Percentiles rank a stretch among this genome's conserved stretches.
These are phyloP conservation scores for Pseudobourletiella spinata DNA, from an alignment of 1,140 invertebrate genomes.

Conservation along the genomic window DNA sequence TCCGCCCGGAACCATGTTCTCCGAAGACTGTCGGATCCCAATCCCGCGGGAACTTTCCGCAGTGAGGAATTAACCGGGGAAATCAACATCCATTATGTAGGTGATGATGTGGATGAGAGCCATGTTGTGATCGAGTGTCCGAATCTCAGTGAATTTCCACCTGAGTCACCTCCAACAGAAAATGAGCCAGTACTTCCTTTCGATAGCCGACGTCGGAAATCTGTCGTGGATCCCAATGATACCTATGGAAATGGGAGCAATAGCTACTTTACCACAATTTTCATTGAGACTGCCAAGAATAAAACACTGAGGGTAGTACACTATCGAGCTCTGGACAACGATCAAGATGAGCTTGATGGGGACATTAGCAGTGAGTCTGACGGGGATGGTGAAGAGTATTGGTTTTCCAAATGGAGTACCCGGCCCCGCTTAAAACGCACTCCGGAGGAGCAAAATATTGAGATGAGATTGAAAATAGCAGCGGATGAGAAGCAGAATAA, in stretches of 20 bases:
- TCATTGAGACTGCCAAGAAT: conserved; percentile 27
- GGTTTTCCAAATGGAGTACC: conserved; percentile 33
- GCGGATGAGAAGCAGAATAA: background rate
- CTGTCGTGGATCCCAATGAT: background rate
- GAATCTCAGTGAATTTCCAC: background rate
- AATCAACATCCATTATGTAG: conserved; percentile 14
- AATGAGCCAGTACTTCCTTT: background rate
- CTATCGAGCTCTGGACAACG: conserved; percentile 5
- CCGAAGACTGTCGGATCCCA: background rate
- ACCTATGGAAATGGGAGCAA: background rate
- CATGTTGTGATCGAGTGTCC: background rate
- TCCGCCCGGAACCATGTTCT: background rate
- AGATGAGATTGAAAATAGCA: background rate
- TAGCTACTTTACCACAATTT: conserved; percentile 17
- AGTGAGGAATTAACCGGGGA: conserved; percentile 13
- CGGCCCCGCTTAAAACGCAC: conserved; percentile 24
- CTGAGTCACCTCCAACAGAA: background rate
- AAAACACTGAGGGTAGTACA: conserved; percentile 30
- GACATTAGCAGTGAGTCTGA: conserved; percentile 1
- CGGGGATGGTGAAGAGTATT: conserved; percentile 33
- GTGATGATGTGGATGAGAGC: conserved; percentile 3
- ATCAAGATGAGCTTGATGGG: background rate
- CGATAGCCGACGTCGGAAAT: background rate
- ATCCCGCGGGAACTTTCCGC: background rate
- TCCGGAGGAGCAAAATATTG: background rate